Conservation (phyloP, 1,140 invertebrate genomes). For the Nebria ingens region DNA sequence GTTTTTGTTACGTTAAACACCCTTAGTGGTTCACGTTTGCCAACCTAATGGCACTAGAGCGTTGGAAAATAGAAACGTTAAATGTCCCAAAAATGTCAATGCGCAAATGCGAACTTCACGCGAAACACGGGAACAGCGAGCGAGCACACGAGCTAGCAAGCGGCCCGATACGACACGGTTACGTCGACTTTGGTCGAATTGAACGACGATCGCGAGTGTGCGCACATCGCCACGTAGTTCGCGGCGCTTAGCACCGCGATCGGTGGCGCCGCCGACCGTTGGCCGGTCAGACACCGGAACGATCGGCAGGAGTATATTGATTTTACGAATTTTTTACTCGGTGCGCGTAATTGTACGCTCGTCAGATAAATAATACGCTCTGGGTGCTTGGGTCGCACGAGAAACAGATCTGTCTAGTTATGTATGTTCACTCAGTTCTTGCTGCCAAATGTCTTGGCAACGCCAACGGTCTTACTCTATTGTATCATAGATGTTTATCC, state of each 20-base stretch:
- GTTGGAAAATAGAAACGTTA: conserved; percentile 8
- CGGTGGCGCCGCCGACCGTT: not conserved
- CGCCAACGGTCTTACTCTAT: too few species aligned
- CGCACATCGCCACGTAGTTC: not conserved
- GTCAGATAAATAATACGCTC: too few species aligned
- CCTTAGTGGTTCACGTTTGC: conserved; percentile 6
- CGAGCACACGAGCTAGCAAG: too few species aligned
- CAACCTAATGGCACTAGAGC: conserved; percentile 6
- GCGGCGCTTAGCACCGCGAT: not conserved
- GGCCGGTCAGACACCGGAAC: not conserved
- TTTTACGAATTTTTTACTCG: too few species aligned
- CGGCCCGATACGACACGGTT: not conserved
- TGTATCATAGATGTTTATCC: too few species aligned
- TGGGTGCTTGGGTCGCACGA: too few species aligned
- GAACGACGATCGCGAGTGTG: not conserved
- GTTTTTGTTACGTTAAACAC: conserved; percentile 1
- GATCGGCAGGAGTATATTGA: too few species aligned
- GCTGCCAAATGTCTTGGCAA: too few species aligned
- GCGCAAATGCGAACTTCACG: conserved; percentile 8
- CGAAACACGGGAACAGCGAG: too few species aligned
- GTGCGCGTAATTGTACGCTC: too few species aligned
- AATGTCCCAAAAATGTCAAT: conserved; percentile 9
- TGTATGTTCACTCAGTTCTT: too few species aligned
- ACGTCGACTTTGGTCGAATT: not conserved
- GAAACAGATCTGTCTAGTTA: too few species aligned